Evolutionary conservation across 2,797 vertebrate species (phyloP).

Genomic region (Zenarchopterus dispar): DNA sequence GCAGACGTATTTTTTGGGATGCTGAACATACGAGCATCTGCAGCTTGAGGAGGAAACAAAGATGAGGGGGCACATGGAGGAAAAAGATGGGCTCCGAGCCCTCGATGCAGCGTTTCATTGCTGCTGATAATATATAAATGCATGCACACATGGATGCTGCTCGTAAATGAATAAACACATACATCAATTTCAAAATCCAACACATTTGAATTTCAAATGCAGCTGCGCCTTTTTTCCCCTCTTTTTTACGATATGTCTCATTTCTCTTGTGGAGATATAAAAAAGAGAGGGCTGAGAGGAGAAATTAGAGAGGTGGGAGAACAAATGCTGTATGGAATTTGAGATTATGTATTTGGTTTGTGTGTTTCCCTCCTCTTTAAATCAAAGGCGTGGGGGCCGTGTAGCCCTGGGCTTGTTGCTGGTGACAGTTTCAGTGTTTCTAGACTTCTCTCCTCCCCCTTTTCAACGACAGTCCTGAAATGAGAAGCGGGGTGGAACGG

Average conservation of each 20-base stretch:
- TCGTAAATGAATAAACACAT: constrained; percentile 81
- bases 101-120: constrained; percentile 52
- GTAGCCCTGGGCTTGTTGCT: constrained; percentile 59
- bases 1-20: constrained; percentile 18
- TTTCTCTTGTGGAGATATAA: constrained; percentile 72
- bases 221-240: constrained; percentile 16
- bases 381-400: constrained; percentile 55
- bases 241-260: constrained; percentile 75
- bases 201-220: constrained; percentile 81
- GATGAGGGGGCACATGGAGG: constrained; percentile 18
- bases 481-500: constrained; percentile 66
- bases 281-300: constrained; percentile 55
- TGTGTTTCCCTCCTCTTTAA: constrained; percentile 61
- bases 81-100: constrained; percentile 31
- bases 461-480: constrained; percentile 65
- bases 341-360: constrained; percentile 72
- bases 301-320: constrained; percentile 62
- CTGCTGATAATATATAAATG: constrained; percentile 73
- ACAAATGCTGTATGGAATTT: constrained; percentile 70
- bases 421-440: constrained; percentile 72
- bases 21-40: constrained; percentile 23
- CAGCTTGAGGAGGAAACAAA: constrained; percentile 38
- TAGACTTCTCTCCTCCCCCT: constrained; percentile 66
- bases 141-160: constrained; percentile 72
- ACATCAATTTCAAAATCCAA: constrained; percentile 79